These are phyloP conservation scores for Alsophila aescularia DNA, from an alignment of 2,888 invertebrate genomes.

Conservation along the genomic window DNA sequence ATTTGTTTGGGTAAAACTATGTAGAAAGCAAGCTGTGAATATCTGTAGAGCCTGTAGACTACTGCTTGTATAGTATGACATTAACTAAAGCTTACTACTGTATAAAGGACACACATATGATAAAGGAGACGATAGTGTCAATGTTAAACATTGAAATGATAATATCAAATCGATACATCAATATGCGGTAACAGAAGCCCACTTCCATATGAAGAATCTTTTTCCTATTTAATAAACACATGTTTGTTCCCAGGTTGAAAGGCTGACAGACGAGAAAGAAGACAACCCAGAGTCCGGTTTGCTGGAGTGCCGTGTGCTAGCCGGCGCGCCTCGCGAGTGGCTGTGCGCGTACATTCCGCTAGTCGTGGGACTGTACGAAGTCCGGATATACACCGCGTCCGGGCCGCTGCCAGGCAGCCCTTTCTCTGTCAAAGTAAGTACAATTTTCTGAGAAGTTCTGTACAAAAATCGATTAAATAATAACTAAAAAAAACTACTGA, in stretches of 20 bases:
- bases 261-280: conserved; percentile 71
- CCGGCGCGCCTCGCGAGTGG: conserved; percentile 90
- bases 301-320: conserved; percentile 85
- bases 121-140: no score
- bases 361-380: conserved; percentile 96
- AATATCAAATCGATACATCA: no score
- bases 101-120: no score
- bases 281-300: conserved; percentile 68
- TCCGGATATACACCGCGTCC: conserved; percentile 89
- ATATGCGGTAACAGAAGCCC: no score
- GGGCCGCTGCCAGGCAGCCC: conserved; percentile 91
- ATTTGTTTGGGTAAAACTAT: no score
- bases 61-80: no score
- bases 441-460: neutral
- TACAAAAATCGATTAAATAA: neutral
- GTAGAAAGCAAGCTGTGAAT: no score
- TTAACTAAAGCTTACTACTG: no score
- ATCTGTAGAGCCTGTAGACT: no score
- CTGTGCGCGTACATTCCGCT: conserved; percentile 95
- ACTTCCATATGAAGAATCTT: neutral
- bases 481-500: no score
- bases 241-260: conserved; percentile 65
- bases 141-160: no score
- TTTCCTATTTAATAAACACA: neutral
- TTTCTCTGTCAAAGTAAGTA: conserved; percentile 88